phyloP scores from a whole-genome alignment of 2,797 vertebrate species.

The Epinephelus malabaricus region DNA sequence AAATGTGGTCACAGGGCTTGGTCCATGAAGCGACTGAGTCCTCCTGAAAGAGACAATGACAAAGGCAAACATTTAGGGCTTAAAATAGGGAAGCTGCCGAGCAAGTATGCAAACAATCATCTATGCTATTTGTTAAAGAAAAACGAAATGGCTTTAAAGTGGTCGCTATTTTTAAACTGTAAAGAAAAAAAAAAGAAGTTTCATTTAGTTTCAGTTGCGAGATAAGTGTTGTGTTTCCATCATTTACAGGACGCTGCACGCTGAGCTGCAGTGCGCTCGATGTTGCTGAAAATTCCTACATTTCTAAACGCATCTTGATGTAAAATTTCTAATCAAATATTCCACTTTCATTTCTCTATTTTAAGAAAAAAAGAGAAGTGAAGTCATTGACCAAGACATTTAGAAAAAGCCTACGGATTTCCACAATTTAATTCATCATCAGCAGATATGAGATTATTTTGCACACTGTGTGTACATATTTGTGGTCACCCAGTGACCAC shows the following conservation, averaged over 20 bases:
- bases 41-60: conserved; percentile 85
- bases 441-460: not conserved
- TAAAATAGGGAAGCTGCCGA: not conserved
- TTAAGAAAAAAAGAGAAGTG: conserved; percentile 21
- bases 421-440: not conserved
- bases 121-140: not conserved
- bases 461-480: too few relatives aligned
- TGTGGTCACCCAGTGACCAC: not conserved
- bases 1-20: conserved; percentile 97
- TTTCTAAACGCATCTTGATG: not conserved
- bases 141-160: not conserved
- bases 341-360: conserved; percentile 12
- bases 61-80: conserved; percentile 5
- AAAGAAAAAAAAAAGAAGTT: not conserved
- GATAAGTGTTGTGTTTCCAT: not conserved
- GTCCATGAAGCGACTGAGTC: conserved; percentile 95
- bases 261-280: not conserved
- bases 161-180: not conserved
- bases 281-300: not conserved
- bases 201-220: not conserved
- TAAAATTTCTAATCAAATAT: not conserved
- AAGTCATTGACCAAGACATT: not conserved
- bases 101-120: not conserved
- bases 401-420: not conserved
- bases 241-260: not conserved